These are phyloP conservation scores for Oxyteleia sp. DNA, from an alignment of 2,888 invertebrate genomes.

Conservation along the genomic window DNA sequence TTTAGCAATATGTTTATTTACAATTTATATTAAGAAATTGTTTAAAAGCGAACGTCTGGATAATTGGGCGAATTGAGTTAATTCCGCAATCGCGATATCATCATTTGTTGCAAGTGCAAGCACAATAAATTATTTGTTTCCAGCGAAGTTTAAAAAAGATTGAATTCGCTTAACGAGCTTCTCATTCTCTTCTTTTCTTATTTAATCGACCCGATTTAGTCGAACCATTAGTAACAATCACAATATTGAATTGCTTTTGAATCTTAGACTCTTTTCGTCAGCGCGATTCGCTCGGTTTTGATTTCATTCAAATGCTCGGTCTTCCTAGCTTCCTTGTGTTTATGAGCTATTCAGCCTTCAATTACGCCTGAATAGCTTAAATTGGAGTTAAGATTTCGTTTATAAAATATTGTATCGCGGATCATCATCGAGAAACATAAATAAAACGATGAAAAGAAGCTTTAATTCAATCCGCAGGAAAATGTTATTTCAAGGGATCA, in stretches of 20 bases:
- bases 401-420: slow-evolving; percentile 56
- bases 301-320: slow-evolving; percentile 56
- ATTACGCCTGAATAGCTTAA: slow-evolving; percentile 66
- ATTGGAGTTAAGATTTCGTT: slow-evolving; percentile 72
- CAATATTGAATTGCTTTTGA: slow-evolving; percentile 65
- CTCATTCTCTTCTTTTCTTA: slow-evolving; percentile 32
- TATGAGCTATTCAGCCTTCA: slow-evolving; percentile 72
- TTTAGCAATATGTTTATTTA: no score
- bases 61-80: neutral
- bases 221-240: slow-evolving; percentile 63
- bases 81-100: neutral
- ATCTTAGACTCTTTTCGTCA: slow-evolving; percentile 54
- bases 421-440: slow-evolving; percentile 40
- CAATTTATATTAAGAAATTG: no score
- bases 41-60: no score
- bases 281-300: slow-evolving; percentile 50
- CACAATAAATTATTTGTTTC: neutral
- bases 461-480: slow-evolving; percentile 31
- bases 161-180: slow-evolving; percentile 54
- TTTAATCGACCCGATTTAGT: slow-evolving; percentile 50
- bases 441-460: slow-evolving; percentile 53
- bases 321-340: slow-evolving; percentile 54
- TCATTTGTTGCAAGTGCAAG: slow-evolving; percentile 17
- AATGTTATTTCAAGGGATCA: slow-evolving; percentile 13
- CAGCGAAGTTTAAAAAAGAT: slow-evolving; percentile 12